Evolutionary conservation across 2,113 vertebrate species (phyloP).

Genomic region (Campylorhamphus procurvoides): DNA sequence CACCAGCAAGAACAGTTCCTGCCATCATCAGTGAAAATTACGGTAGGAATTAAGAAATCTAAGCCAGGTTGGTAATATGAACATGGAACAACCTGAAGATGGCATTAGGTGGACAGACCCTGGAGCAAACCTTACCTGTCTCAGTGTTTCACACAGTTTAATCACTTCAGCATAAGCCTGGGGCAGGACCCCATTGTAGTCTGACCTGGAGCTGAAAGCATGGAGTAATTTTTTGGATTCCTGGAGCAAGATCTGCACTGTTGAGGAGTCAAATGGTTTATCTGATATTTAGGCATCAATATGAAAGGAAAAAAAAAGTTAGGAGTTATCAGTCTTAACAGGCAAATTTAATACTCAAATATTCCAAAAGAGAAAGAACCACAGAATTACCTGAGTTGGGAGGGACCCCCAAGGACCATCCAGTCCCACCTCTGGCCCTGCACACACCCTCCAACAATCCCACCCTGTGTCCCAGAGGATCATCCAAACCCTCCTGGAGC

Average conservation of each 20-base stretch:
- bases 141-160: constrained; percentile 61
- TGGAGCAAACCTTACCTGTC: constrained; percentile 73
- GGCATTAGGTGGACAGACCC: background rate
- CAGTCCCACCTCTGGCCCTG: background rate
- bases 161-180: constrained; percentile 72
- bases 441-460: background rate
- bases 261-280: constrained; percentile 46
- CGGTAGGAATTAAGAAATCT: background rate
- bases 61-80: background rate
- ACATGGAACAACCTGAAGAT: fast-evolving
- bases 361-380: background rate
- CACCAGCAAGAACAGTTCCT: background rate
- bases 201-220: constrained; percentile 79
- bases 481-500: background rate
- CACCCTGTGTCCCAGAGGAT: fast-evolving
- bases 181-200: constrained; percentile 75
- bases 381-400: background rate
- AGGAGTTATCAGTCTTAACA: background rate
- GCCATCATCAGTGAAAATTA: background rate
- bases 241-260: constrained; percentile 58
- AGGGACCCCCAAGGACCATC: fast-evolving
- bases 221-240: constrained; percentile 79
- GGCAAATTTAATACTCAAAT: background rate
- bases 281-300: constrained; percentile 61
- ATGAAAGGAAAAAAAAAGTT: background rate